These are phyloP conservation scores for Eledone cirrhosa DNA, from an alignment of 2,888 invertebrate species.

Conservation along the genomic window DNA sequence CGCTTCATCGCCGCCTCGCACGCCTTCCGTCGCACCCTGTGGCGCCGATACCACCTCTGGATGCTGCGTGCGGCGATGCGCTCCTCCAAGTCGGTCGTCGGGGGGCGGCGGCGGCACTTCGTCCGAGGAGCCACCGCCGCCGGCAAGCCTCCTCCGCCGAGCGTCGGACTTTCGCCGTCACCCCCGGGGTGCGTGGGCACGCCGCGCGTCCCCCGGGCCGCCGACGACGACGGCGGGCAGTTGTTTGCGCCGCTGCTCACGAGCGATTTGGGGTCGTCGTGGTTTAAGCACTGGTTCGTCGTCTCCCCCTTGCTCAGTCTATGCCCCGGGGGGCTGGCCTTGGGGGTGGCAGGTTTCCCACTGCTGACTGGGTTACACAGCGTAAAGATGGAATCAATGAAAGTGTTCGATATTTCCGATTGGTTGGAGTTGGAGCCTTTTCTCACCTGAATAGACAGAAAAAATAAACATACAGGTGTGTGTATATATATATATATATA, in stretches of 20 bases:
- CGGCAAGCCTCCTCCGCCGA: background rate
- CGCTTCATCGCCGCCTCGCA: conserved; percentile 61
- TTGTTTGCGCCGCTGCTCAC: too few species aligned
- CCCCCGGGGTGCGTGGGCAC: too few species aligned
- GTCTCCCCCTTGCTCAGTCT: too few species aligned
- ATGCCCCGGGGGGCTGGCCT: too few species aligned
- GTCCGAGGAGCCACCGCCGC: background rate
- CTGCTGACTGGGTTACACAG: too few species aligned
- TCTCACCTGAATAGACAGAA: background rate
- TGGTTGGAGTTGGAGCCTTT: conserved; percentile 11
- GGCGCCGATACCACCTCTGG: conserved; percentile 61
- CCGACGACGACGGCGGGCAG: too few species aligned
- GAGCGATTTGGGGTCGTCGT: too few species aligned
- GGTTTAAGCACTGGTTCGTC: too few species aligned
- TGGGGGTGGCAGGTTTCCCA: too few species aligned
- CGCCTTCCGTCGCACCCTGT: conserved; percentile 43
- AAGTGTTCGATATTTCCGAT: background rate
- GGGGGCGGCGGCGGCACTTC: conserved; percentile 6
- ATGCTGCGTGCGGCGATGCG: conserved; percentile 37
- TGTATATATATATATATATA: too few species aligned
- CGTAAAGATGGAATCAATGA: too few species aligned
- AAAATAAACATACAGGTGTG: background rate
- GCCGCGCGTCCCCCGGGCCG: too few species aligned
- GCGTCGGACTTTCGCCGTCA: conserved; percentile 35
- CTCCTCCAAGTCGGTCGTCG: conserved; percentile 30